phyloP scores from a whole-genome alignment of 2,888 invertebrate genomes.

The Euzophera pinguis region DNA sequence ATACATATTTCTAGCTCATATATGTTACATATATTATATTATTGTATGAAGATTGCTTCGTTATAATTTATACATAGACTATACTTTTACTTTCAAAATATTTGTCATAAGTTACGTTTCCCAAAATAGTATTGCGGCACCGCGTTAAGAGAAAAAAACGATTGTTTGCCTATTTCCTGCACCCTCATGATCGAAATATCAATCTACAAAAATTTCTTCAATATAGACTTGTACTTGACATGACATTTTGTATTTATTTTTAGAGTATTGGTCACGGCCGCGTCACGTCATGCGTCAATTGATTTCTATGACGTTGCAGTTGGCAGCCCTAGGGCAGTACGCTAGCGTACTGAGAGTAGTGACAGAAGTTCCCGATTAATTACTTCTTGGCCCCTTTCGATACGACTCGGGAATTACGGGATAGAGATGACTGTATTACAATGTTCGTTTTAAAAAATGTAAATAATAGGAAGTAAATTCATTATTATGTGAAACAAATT shows the following conservation, averaged over 20 bases:
- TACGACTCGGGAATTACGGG: constrained; percentile 48
- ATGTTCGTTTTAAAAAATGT: not conserved
- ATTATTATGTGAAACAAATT: not conserved
- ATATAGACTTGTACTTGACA: not conserved
- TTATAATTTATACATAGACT: too few species aligned
- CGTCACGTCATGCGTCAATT: constrained; percentile 3
- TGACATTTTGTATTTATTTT: not conserved
- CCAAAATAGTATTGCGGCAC: too few species aligned
- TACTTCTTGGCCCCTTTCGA: constrained; percentile 62
- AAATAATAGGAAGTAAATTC: not conserved
- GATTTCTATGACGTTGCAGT: not conserved
- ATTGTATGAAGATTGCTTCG: too few species aligned
- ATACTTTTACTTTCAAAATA: too few species aligned
- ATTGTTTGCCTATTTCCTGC: too few species aligned
- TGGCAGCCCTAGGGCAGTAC: constrained; percentile 19
- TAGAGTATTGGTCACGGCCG: constrained; percentile 2
- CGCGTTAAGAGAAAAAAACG: too few species aligned
- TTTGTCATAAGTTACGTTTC: too few species aligned
- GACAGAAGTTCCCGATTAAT: constrained; percentile 72
- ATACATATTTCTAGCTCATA: too few species aligned
- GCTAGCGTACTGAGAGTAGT: constrained; percentile 29
- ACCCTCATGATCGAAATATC: too few species aligned
- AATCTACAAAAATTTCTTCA: not conserved
- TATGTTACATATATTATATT: too few species aligned
- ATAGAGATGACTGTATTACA: constrained; percentile 27